A percentile compares a stretch with the other conserved stretches of the same genome.
These are phyloP conservation scores for Pelochelys cantorii DNA, from an alignment of 2,797 vertebrate genomes.

Conservation along the genomic window DNA sequence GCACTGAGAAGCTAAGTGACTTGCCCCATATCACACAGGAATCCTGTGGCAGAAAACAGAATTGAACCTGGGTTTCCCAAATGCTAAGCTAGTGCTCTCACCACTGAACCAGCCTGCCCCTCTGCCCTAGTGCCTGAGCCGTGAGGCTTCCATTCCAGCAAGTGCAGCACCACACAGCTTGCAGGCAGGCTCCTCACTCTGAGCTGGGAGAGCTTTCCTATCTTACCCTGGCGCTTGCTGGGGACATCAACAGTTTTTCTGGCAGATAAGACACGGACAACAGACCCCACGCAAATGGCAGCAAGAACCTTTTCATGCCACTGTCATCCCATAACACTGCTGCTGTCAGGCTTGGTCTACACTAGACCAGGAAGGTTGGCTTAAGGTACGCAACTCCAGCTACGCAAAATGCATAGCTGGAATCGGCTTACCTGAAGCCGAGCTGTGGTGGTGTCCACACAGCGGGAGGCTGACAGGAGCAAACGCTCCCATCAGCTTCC, in stretches of 20 bases:
- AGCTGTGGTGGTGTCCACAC: too few species aligned
- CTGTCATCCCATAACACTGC: slow-evolving; percentile 94
- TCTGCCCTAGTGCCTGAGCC: background rate
- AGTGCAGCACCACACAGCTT: background rate
- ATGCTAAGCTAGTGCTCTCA: background rate
- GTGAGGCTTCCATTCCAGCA: background rate
- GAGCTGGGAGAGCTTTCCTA: background rate
- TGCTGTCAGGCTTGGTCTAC: slow-evolving; percentile 86
- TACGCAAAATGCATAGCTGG: too few species aligned
- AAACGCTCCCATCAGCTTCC: too few species aligned
- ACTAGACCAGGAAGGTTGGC: too few species aligned
- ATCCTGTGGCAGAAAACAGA: background rate
- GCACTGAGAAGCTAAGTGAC: background rate
- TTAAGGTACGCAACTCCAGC: too few species aligned
- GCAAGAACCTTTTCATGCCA: slow-evolving; percentile 99
- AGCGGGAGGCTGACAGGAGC: too few species aligned
- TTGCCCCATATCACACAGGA: background rate
- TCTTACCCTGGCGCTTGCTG: slow-evolving; percentile 28
- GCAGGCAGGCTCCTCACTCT: background rate
- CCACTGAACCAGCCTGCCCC: background rate
- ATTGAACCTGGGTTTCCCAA: background rate
- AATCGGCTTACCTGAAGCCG: too few species aligned
- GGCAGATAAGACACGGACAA: slow-evolving; percentile 94
- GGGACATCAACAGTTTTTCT: slow-evolving; percentile 92
- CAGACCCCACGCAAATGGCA: slow-evolving; percentile 94